Base-by-base conservation (phyloP, 2,888 invertebrate genomes). In the Pteria penguin region DNA sequence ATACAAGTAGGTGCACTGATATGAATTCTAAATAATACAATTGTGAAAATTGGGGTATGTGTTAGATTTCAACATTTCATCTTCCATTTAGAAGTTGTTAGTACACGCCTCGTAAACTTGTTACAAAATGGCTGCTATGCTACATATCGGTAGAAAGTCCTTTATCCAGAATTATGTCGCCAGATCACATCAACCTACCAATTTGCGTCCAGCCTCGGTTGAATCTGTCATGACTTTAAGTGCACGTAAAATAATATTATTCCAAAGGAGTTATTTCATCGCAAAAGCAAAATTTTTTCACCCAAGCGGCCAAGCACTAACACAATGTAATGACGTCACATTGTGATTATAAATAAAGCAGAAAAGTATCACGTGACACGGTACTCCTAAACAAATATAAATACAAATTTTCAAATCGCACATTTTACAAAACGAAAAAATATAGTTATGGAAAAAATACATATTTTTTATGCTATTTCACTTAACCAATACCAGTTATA, bases 181-280 rank as follows among this genome's bases (percentile, higher is more conserved):
- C 68, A 60, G 72, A 85, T 74, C 69, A 68, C 70, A 75, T 74
- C 74, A 80, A 87, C 89, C 80, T 89, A 87, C 90, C 90, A 89
- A 75, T 82, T 82, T 86, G 61, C 87, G 83, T 72, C 86, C 86
- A 33, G 79, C 77, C 57, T 87, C 87, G 33, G 79, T 67, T 61
- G 83, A 78, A 60, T 86, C 86, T 55, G 82, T 82, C 86, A 86
- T 45, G 45, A 45, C 18, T 45, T 14, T 45, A 14, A 8, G 45
- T 45, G 45, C 45, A 45, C 45, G 45, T 14, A 45, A 8, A 18
- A 45, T 18, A 45, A 45, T 14, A 45, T 45, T 45, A 45, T 18
- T 45, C 60, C 60, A 29, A 22, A 60, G 27, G 27, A 24, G 27
- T 22, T 57, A 33, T 62, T 61, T n/a, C 24, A 57, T 18, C 58